phyloP scores from a whole-genome alignment of 2,113 vertebrate species.

The Morone saxatilis region DNA sequence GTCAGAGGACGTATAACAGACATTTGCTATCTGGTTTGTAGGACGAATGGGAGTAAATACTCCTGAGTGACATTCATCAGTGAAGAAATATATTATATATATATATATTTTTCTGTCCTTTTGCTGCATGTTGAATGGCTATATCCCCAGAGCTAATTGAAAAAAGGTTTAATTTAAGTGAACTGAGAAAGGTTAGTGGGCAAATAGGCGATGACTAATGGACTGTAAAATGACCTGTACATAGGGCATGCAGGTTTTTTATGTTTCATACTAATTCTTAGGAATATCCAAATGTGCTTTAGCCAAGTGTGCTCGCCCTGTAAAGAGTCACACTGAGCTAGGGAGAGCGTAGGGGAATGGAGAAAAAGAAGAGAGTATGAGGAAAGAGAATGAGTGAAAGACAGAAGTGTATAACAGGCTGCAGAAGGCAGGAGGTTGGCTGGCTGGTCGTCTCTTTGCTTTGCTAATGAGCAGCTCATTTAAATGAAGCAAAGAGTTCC shows the following conservation, averaged over 20 bases:
- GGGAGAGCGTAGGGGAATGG: background rate
- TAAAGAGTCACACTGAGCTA: background rate
- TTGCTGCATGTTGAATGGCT: no score
- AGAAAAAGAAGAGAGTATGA: background rate
- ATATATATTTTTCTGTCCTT: background rate
- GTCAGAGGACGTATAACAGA: no score
- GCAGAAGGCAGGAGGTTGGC: constrained; percentile 22
- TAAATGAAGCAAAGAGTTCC: constrained; percentile 32
- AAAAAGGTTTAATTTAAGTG: background rate
- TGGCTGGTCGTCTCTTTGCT: constrained; percentile 35
- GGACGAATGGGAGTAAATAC: no score
- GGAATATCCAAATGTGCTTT: background rate
- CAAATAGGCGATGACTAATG: no score
- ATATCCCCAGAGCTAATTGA: no score
- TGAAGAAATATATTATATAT: no score
- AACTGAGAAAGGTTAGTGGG: background rate
- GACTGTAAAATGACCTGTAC: background rate
- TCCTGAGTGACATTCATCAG: background rate
- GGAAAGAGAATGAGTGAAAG: background rate
- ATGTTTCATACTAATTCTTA: background rate
- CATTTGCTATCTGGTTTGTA: no score
- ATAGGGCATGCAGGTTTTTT: background rate
- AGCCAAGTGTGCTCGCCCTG: background rate
- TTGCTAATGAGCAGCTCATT: constrained; percentile 51
- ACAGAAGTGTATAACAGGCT: background rate